Conservation (phyloP, 2,113 vertebrate genomes). For the Corythaixoides concolor region DNA sequence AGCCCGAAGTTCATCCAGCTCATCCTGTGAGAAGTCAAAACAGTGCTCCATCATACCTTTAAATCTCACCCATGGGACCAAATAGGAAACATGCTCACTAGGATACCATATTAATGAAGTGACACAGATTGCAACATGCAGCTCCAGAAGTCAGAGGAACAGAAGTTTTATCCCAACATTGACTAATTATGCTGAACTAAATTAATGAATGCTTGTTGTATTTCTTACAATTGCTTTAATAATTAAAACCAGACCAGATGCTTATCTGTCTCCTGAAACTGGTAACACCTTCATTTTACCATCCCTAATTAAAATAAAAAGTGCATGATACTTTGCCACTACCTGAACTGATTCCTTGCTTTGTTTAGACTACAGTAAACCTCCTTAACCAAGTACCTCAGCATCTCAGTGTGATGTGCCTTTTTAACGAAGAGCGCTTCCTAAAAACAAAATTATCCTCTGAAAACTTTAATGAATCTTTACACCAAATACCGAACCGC, state of each 20-base stretch:
- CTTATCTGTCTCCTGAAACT: background rate
- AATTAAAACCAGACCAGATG: background rate
- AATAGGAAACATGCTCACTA: background rate
- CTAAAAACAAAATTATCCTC: background rate
- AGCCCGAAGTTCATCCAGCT: constrained; percentile 94
- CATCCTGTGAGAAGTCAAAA: constrained; percentile 83
- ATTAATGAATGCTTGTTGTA: background rate
- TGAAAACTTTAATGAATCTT: background rate
- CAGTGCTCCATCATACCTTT: background rate
- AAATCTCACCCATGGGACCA: background rate
- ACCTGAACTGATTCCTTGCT: background rate
- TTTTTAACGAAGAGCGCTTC: background rate
- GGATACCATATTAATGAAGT: background rate
- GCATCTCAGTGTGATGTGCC: background rate
- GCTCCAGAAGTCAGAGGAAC: background rate
- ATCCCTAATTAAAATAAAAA: background rate
- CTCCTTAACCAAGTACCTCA: background rate
- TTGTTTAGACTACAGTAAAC: background rate
- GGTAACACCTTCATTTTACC: background rate
- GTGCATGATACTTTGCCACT: background rate
- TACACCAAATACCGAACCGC: fast-evolving
- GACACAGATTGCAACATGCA: background rate
- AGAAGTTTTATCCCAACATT: background rate
- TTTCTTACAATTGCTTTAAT: background rate
- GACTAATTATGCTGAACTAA: background rate